Conservation (phyloP, 1,140 invertebrate genomes). For the Linepithema humile region DNA sequence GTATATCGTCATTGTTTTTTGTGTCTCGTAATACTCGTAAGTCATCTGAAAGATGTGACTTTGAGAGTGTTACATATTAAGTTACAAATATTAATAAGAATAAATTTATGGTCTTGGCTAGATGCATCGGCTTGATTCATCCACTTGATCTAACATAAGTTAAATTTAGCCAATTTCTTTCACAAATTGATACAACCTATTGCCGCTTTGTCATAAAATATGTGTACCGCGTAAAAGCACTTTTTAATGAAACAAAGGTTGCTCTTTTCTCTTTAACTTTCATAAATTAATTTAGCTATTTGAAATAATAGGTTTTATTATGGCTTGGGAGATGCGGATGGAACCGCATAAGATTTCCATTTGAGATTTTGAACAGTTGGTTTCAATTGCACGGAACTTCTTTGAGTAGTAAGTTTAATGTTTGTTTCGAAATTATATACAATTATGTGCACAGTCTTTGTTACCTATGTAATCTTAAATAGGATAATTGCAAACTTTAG, state of each 20-base stretch:
- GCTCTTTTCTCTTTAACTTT: neutral
- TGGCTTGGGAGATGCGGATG: neutral
- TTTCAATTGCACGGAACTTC: neutral
- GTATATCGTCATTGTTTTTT: neutral
- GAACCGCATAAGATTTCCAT: neutral
- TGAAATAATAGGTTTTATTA: neutral
- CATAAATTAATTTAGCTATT: constrained; percentile 32
- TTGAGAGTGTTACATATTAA: neutral
- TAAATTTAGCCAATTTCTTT: constrained; percentile 21
- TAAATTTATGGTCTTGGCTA: neutral
- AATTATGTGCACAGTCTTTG: neutral
- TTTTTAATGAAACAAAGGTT: neutral
- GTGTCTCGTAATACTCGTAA: neutral
- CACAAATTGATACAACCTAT: neutral
- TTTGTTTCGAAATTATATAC: neutral
- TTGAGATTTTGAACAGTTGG: neutral
- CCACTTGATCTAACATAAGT: constrained; percentile 13
- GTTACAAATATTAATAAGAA: constrained; percentile 9
- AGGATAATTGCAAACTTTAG: neutral
- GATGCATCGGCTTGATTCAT: neutral
- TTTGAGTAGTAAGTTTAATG: neutral
- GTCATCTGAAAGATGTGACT: neutral
- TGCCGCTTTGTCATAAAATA: neutral
- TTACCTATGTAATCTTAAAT: constrained; percentile 10
- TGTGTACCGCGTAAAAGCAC: neutral